Conservation (phyloP, 2,797 vertebrate species). For the Dallia pectoralis region DNA sequence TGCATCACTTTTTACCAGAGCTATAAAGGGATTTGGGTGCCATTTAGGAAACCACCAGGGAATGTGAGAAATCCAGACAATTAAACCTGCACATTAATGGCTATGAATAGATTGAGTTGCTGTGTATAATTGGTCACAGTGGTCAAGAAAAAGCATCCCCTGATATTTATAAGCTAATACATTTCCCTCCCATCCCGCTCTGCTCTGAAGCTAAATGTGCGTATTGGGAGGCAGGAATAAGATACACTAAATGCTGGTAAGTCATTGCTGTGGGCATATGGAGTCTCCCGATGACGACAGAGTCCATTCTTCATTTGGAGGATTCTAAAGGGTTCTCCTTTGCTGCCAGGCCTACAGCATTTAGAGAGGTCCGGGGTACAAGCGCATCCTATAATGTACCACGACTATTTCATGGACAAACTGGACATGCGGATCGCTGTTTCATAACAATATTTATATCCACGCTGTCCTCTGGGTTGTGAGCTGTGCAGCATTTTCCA, state of each 20-base stretch:
- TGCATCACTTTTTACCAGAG: too few relatives aligned
- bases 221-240: conserved; percentile 33
- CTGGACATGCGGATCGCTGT: too few relatives aligned
- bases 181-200: conserved; percentile 15
- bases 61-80: not conserved
- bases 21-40: too few relatives aligned
- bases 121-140: not conserved
- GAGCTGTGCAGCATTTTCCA: not conserved
- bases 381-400: not conserved
- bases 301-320: conserved; percentile 52
- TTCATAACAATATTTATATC: too few relatives aligned
- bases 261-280: conserved; percentile 40
- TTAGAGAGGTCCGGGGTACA: conserved; percentile 65
- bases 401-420: too few relatives aligned
- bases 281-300: conserved; percentile 21
- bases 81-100: not conserved
- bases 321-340: conserved; percentile 57
- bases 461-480: not conserved
- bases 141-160: conserved; percentile 1
- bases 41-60: too few relatives aligned
- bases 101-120: not conserved
- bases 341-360: conserved; percentile 63
- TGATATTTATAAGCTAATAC: not conserved
- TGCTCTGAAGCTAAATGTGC: not conserved
- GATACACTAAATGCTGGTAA: conserved; percentile 40